Evolutionary conservation across 2,113 vertebrate genomes (phyloP).

Genomic region (Copsychus sechellarum): DNA sequence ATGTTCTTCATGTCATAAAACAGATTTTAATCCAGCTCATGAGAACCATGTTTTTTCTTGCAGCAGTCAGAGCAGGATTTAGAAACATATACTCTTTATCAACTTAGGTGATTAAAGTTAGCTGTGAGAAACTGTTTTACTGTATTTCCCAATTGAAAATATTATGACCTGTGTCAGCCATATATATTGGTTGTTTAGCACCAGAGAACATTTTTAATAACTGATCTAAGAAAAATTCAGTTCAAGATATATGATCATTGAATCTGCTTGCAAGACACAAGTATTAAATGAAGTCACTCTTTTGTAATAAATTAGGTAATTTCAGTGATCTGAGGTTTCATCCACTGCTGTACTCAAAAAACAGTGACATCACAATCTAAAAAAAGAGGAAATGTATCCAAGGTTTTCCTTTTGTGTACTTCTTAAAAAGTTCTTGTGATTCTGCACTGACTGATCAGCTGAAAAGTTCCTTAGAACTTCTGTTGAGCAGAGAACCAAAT

Average conservation of each 20-base stretch:
- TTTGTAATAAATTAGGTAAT: not conserved
- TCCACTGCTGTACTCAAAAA: not conserved
- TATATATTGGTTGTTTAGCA: not conserved
- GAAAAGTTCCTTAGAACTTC: slow-evolving; percentile 13
- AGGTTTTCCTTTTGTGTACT: not conserved
- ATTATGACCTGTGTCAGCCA: not conserved
- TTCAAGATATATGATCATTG: not conserved
- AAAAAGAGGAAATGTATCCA: not conserved
- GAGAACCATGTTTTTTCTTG: not conserved
- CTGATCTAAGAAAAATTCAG: not conserved
- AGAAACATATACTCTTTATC: not conserved
- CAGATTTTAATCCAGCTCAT: not conserved
- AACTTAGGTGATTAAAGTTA: not conserved
- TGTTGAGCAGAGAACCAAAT: slow-evolving; percentile 28
- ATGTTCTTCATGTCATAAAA: not conserved
- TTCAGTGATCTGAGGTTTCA: not conserved
- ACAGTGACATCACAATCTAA: not conserved
- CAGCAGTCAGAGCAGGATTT: not conserved
- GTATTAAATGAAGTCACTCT: not conserved
- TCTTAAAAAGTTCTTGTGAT: not conserved
- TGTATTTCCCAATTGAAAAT: not conserved
- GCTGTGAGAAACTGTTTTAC: not conserved
- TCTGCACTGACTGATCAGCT: not conserved
- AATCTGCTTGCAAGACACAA: not conserved
- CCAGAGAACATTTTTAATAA: not conserved